phyloP scores from a whole-genome alignment of 2,113 vertebrate genomes.

The Actenoides hombroni region DNA sequence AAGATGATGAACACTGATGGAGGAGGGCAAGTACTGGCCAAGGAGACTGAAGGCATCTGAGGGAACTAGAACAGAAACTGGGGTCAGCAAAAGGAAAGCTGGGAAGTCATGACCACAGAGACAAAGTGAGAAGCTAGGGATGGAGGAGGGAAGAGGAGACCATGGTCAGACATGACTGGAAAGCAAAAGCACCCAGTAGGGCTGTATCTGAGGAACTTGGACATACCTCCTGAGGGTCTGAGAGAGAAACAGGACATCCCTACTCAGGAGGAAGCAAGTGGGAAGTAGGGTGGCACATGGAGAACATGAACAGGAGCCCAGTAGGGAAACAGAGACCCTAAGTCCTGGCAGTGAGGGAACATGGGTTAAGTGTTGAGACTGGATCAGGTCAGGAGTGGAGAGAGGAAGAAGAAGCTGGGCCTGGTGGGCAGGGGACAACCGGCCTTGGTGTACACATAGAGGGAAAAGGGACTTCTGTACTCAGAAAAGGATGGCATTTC shows the following conservation, averaged over 20 bases:
- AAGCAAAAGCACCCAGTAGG: not conserved
- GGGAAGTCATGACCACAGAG: not conserved
- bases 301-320: rapidly evolving
- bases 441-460: rapidly evolving
- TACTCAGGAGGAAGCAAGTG: not conserved
- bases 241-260: not conserved
- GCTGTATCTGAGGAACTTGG: not conserved
- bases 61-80: not conserved
- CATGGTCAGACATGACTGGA: not conserved
- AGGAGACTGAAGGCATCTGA: not conserved
- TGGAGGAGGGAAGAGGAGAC: not conserved
- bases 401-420: not conserved
- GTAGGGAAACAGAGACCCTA: not conserved
- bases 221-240: not conserved
- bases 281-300: rapidly evolving
- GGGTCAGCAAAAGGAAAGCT: not conserved
- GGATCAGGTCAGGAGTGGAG: not conserved
- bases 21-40: not conserved
- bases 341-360: not conserved
- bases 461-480: not conserved
- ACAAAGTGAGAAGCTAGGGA: not conserved
- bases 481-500: not conserved
- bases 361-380: not conserved
- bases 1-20: not conserved
- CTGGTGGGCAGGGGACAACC: not conserved